Base-by-base conservation (phyloP, 2,888 invertebrate genomes). In the Melolontha melolontha region DNA sequence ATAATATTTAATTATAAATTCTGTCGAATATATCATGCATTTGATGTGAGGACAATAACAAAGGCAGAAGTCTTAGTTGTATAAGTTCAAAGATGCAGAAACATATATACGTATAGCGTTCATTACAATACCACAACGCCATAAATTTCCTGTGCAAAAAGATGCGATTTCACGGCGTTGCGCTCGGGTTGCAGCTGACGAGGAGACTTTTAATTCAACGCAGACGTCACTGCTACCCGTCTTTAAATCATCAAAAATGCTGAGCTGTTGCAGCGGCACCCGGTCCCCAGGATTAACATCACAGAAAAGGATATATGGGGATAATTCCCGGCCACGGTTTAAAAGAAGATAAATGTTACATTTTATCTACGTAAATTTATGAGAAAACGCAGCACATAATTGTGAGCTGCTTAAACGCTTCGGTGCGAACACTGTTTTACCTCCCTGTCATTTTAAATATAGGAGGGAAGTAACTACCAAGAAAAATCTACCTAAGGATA, bases 331-430 rank as follows among this genome's bases (percentile, higher is more conserved):
- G 74, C 74, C 76, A 78, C 75, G 75, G 76, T 81, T 81, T 79
- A 81, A 81, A 82, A 81, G 81, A 82, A 82, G 82, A 82, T 82
- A 80, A 82, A 82, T 82, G 81, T 81, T 76, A 76, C 79, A 78
- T 80, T 81, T 81, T 82, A 82, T 82, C 80, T 81, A 78, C 77
- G 79, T 77, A 78, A 80, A 81, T 82, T 81, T 82, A 82, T 82
- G 81, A 78, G 80, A 77, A 79, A 79, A 76, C 76, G 79, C 77
- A 79, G 75, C 76, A 79, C 79, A 81, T 81, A 81, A 81, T 81
- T 81, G 80, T 80, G 79, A 78, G 77, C 78, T 80, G 81, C 79
- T 80, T 80, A 81, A 80, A 77, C 79, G 80, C 78, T 79, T 72
- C 75, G 75, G 72, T 79, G 78, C 14, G 59, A 44, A 59, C 17